Base-by-base conservation (phyloP, 1,140 invertebrate species). In the Anoplolepis gracilipes region DNA sequence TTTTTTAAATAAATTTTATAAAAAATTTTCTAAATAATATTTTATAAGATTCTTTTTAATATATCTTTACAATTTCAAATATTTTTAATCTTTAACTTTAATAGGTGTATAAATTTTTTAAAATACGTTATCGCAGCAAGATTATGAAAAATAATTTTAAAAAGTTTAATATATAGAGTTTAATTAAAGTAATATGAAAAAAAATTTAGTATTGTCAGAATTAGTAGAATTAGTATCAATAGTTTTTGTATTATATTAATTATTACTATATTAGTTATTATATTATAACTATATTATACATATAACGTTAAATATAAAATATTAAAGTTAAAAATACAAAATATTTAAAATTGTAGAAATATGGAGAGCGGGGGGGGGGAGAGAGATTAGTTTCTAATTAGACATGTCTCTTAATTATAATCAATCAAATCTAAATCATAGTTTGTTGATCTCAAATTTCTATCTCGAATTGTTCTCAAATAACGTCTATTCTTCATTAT, bases 381-480 rank as follows among this genome's bases (percentile, higher is more conserved):
- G n/a, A n/a, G n/a, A n/a, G n/a, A n/a, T n/a, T n/a, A n/a, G n/a
- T n/a, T n/a, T n/a, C n/a, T n/a, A n/a, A n/a, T n/a, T 49, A 53
- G 42, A 53, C 49, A 46, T 55, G 28, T 16, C 33, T 72, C n/a
- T 30, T 10, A 57, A 72, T 72, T 57, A 72, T 28, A 53, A 19
- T 57, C 30, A 2, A n/a, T 5, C 30, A 72, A 13, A 2, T 72
- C 30, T n/a, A 30, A 72, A 72, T 72, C 10, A 19, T 25, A 19
- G 30, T 72, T 72, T 49, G 33, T 36, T 4, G 69, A 72, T n/a
- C 30, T 55, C n/a, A 36, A 49, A 55, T 33, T 57, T 72, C 30
- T 46, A 49, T 11, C 49, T 55, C 30, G 49, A n/a, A 72, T 72
- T 57, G 69, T 57, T 72, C n/a, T 72, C 49, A 72, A 72, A 55